Percentiles rank a stretch among this genome's conserved stretches.
Conservation (phyloP, 2,113 vertebrate species). For the Eubucco bourcierii region DNA sequence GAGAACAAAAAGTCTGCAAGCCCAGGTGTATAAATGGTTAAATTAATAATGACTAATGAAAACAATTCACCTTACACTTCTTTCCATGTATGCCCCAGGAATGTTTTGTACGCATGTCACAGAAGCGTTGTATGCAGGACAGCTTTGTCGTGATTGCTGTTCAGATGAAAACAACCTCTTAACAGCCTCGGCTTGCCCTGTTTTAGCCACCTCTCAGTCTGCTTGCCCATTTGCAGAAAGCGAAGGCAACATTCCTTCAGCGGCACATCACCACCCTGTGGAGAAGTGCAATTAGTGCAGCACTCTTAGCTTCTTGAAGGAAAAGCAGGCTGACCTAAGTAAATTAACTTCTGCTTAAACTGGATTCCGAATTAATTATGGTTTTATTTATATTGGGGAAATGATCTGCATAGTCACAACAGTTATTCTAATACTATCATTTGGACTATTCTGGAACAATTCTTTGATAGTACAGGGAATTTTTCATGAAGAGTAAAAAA, state of each 20-base stretch:
- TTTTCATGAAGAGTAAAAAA: neutral
- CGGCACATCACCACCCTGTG: slow-evolving; percentile 50
- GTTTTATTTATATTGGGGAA: neutral
- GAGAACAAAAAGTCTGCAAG: neutral
- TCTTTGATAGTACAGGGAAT: neutral
- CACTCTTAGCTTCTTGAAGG: neutral
- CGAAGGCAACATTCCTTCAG: neutral
- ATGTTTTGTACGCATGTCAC: fast-evolving
- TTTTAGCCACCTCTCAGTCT: fast-evolving
- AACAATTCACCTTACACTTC: neutral
- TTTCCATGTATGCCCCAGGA: fast-evolving
- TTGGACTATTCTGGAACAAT: neutral
- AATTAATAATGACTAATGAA: neutral
- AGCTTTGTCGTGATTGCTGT: neutral
- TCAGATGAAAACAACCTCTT: neutral
- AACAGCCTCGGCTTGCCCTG: too few relatives aligned
- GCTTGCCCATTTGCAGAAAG: fast-evolving
- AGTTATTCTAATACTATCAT: neutral
- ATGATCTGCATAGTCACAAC: neutral
- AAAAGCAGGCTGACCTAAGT: fast-evolving
- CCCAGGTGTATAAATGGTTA: neutral
- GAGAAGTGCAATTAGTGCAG: neutral
- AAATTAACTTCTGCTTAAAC: neutral
- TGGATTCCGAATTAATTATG: neutral
- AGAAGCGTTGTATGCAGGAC: neutral